Evolutionary conservation across 1,140 invertebrate species (phyloP), one percentile per base, ranked within the genome.

Genomic region (Penaeus japonicus): DNA sequence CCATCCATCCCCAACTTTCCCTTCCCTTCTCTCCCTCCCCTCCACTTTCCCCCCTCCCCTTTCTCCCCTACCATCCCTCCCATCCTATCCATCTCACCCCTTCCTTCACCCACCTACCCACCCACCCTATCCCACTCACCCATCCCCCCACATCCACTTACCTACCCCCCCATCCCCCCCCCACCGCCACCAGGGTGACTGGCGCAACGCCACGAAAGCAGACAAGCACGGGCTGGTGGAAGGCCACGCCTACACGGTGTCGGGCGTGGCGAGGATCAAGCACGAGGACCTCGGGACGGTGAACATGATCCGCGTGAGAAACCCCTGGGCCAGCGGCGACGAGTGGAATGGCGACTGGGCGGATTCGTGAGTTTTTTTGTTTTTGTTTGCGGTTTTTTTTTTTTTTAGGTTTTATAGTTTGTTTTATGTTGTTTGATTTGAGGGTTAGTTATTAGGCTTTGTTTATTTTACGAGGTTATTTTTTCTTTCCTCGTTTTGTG

Each of bases 311-410:
- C 84, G 94, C 35, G 92, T 94, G 30, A 90, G 94, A 18, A 94
- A 94, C 91, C 94, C 94, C 10, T 94, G 94, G 94, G 94, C 93
- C 32, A 93, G 94, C 91, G 93, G 92, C 70, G 93, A 92, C 15
- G 94, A 94, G 91, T 94, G 94, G 94, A 94, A 92, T 39, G 94
- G 94, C 0, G 92, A 93, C 1, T 94, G 94, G 94, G 92, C 92
- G 91, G 94, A 94, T 89, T 92, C 92, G 93, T 94, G 91, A 89
- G 91, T 87, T 12, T n/a, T 79, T 15, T 1, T 35, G 18, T 1
- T 2, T 79, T 24, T 39, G 10, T 47, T 24, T 47, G 47, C 4
- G 0, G 15, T 22, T 18, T 22, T 47, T 54, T 15, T 47, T 17
- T 17, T 12, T 32, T 24, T 5, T 79, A 1, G 0, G 2, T 12